phyloP scores from a whole-genome alignment of 2,797 vertebrate species.

The Rhynchonycteris naso region DNA sequence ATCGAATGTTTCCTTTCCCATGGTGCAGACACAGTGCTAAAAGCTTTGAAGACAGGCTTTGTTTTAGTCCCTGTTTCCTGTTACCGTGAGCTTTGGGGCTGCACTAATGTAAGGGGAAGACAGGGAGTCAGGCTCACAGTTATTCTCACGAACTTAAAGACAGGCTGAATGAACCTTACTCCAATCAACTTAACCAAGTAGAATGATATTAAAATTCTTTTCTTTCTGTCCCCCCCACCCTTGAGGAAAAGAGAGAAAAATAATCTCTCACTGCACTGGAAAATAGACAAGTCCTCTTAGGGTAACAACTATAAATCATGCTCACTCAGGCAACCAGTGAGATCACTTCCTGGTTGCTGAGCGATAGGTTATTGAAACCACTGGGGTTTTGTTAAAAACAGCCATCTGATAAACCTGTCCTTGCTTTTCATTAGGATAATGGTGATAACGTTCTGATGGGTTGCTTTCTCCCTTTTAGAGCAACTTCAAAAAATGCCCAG shows the following conservation, averaged over 20 bases:
- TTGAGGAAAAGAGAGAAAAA: conserved; percentile 57
- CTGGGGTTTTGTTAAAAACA: conserved; percentile 81
- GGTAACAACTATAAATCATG: conserved; percentile 81
- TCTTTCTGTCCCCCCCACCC: not conserved
- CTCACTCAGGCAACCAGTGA: conserved; percentile 76
- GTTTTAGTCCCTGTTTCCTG: conserved; percentile 72
- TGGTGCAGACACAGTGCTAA: conserved; percentile 49
- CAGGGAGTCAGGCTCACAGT: not conserved
- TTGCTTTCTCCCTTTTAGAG: conserved; percentile 63
- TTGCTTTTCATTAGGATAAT: conserved; percentile 81
- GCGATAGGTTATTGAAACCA: conserved; percentile 76
- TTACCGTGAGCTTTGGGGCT: conserved; percentile 49
- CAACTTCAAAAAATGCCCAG: conserved; percentile 71
- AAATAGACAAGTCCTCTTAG: conserved; percentile 78
- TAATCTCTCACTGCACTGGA: conserved; percentile 70
- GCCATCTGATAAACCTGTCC: conserved; percentile 76
- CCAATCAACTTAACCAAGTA: not conserved
- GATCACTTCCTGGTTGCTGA: conserved; percentile 82
- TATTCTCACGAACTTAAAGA: not conserved
- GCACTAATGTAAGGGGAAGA: not conserved
- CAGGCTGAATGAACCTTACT: conserved; percentile 19
- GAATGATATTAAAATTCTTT: conserved; percentile 25
- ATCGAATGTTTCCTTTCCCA: conserved; percentile 77
- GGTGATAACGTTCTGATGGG: conserved; percentile 64
- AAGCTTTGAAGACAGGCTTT: conserved; percentile 75